Conservation (phyloP, 2,797 vertebrate species). For the Diceros bicornis region DNA sequence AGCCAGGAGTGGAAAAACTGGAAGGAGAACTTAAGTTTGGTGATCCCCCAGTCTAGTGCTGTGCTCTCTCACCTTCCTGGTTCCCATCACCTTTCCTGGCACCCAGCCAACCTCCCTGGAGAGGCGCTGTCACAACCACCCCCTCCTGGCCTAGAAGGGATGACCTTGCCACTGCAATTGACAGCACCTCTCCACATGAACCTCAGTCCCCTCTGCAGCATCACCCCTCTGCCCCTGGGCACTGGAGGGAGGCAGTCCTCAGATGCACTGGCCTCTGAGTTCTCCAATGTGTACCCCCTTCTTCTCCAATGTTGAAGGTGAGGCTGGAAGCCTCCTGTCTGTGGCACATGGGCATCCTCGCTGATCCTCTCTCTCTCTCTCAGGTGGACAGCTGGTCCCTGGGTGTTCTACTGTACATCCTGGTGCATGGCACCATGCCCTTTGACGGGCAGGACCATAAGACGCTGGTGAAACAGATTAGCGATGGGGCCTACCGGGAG, state of each 20-base stretch:
- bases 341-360: neutral
- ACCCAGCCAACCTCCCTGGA: neutral
- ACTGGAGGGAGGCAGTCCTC: accelerated
- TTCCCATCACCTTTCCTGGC: neutral
- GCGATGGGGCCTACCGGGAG: constrained; percentile 94
- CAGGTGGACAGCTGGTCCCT: constrained; percentile 99
- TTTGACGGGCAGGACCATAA: constrained; percentile 97
- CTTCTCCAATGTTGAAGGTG: neutral
- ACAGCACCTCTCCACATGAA: neutral
- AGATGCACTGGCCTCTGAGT: neutral
- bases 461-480: constrained; percentile 96
- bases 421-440: constrained; percentile 98
- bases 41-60: neutral
- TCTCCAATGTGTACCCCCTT: accelerated
- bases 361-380: neutral
- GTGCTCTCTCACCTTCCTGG: neutral
- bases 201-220: neutral
- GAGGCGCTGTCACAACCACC: neutral
- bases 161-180: neutral
- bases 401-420: constrained; percentile 96
- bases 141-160: neutral
- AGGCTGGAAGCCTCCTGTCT: neutral
- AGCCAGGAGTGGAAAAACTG: neutral
- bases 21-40: neutral
- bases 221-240: neutral